Evolutionary conservation across 2,888 invertebrate species (phyloP), one percentile per base, ranked within the genome.

Genomic region (Diadegma fenestrale): DNA sequence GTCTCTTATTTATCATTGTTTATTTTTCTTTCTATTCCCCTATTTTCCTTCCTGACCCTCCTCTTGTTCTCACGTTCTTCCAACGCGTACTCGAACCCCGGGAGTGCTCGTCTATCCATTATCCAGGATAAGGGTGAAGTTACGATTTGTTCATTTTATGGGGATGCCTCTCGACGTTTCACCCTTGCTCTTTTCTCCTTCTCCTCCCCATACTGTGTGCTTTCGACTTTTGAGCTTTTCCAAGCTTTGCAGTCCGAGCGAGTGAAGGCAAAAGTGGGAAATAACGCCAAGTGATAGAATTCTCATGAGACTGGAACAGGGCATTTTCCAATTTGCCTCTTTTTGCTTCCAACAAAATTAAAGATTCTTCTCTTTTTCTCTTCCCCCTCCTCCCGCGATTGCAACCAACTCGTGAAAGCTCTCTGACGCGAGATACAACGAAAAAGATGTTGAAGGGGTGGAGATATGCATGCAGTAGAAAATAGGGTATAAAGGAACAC

Each of bases 141-240:
- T 54, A 68, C 79, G 64, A 79, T 82, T 72, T 69, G 80, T 80
- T 43, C 80, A 66, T 66, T 82, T 82, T 30, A 43, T 54, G 64
- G 61, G 78, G 41, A 14, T 63, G 37, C 61, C 61, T n/a, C 43
- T 22, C 19, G 4, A 58, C 12, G n/a, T 17, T 22, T 10, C 54
- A 30, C 7, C 19, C 37, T 8, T 17, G 19, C 30, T 19, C 12
- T 41, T 51, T 78, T 45, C 30, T 19, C 33, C 45, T 1, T 33
- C 48, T 17, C 19, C 64, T 8, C 22, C 54, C 1, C 7, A n/a
- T n/a, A n/a, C n/a, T n/a, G n/a, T 58, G 4, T 33, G 45, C 37
- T 37, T 58, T 14, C 37, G 61, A 43, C 68, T 73, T 71, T 41
- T 45, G 19, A 72, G 45, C 66, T 66, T 41, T 22, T 1, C 22